phyloP scores from a whole-genome alignment of 2,888 invertebrate genomes.

The Drosophila paranaensis region DNA sequence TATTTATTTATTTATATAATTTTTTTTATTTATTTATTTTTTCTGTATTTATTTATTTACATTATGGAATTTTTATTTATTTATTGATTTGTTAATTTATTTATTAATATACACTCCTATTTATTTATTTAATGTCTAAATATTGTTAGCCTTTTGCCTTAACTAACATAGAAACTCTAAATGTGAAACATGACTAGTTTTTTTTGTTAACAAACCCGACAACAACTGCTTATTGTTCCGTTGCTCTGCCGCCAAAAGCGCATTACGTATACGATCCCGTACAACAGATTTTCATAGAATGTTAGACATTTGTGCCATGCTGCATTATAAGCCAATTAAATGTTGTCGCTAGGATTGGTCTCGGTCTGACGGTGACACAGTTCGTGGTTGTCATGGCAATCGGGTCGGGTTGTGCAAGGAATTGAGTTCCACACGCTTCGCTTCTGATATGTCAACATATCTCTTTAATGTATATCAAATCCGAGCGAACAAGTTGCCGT shows the following conservation, averaged over 20 bases:
- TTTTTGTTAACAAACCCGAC: background rate
- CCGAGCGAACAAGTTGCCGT: background rate
- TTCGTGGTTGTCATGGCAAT: constrained; percentile 38
- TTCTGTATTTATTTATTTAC: background rate
- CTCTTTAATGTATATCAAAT: constrained; percentile 1
- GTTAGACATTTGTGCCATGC: constrained; percentile 10
- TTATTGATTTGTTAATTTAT: no score
- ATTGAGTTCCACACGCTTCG: constrained; percentile 10
- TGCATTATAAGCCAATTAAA: constrained; percentile 43
- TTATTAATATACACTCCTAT: no score
- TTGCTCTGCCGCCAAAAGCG: background rate
- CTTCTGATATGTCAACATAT: constrained; percentile 11
- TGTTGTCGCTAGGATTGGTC: constrained; percentile 26
- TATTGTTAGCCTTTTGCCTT: background rate
- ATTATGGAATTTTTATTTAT: no score
- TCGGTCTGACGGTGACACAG: constrained; percentile 17
- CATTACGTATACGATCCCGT: background rate
- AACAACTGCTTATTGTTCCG: background rate
- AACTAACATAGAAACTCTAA: background rate
- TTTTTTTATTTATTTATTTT: no score
- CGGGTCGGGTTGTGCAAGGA: background rate
- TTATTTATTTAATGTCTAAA: background rate
- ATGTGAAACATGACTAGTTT: background rate
- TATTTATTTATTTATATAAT: no score
- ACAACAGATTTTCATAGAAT: background rate